phyloP scores from a whole-genome alignment of 1,140 invertebrate species.

The Drosophila auraria region DNA sequence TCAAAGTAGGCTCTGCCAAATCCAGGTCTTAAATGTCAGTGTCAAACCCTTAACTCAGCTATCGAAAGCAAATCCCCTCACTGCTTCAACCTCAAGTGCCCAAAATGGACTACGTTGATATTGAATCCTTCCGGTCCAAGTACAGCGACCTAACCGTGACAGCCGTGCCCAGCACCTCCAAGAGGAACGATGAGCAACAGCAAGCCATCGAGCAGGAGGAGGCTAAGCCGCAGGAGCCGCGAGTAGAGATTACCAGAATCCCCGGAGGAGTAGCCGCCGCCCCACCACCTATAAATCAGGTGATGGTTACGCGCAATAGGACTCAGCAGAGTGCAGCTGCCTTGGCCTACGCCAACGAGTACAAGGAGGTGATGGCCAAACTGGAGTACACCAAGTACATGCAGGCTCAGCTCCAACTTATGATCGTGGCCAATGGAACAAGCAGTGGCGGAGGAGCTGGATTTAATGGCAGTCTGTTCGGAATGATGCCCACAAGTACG shows the following conservation, averaged over 20 bases:
- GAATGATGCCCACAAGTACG: slow-evolving; percentile 26
- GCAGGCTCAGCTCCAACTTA: slow-evolving; percentile 61
- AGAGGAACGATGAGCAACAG: not conserved
- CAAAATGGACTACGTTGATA: slow-evolving; percentile 59
- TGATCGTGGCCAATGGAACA: slow-evolving; percentile 27
- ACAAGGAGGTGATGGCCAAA: slow-evolving; percentile 67
- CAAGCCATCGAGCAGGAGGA: not conserved
- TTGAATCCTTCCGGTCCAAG: slow-evolving; percentile 67
- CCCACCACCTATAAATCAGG: not conserved
- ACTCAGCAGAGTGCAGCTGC: slow-evolving; percentile 38
- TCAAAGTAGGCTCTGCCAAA: slow-evolving; percentile 4
- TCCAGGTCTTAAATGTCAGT: not conserved
- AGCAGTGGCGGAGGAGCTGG: not conserved
- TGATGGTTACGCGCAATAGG: slow-evolving; percentile 6
- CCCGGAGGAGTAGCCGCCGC: not conserved
- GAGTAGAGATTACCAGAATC: slow-evolving; percentile 60
- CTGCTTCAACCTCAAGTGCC: not conserved
- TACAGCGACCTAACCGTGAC: slow-evolving; percentile 74
- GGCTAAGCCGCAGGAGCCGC: slow-evolving; percentile 2
- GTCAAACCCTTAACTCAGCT: not conserved
- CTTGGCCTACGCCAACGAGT: slow-evolving; percentile 56
- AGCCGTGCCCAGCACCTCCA: slow-evolving; percentile 34
- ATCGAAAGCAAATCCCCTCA: not conserved
- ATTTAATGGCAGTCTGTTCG: slow-evolving; percentile 1
- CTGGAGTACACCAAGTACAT: slow-evolving; percentile 66